Conservation (phyloP, 2,113 vertebrate genomes). For the Sturnus vulgaris region DNA sequence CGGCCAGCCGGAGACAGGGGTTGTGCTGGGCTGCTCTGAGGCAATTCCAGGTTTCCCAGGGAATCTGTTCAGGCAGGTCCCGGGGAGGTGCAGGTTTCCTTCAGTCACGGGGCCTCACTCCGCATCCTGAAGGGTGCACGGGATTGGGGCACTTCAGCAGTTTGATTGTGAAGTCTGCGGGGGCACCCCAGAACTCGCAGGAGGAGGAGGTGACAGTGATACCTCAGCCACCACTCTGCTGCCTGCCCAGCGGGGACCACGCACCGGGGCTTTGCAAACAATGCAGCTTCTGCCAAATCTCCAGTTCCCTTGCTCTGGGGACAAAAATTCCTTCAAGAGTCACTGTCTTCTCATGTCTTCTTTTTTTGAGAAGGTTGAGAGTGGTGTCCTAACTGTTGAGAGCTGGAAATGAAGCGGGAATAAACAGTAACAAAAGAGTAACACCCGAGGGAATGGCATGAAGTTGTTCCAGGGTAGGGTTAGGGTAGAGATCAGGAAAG, state of each 20-base stretch:
- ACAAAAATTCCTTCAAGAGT: neutral
- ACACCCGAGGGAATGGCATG: neutral
- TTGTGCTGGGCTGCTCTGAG: neutral
- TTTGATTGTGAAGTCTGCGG: neutral
- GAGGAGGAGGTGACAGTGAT: neutral
- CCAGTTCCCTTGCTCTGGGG: neutral
- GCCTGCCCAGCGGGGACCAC: neutral
- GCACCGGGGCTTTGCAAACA: accelerated
- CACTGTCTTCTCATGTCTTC: neutral
- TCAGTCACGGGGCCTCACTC: accelerated
- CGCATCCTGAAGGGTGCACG: neutral
- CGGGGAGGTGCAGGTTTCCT: neutral
- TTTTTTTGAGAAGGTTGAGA: neutral
- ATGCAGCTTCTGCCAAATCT: neutral
- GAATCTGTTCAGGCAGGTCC: neutral
- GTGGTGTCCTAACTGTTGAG: neutral
- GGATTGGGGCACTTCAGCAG: accelerated
- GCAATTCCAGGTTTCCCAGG: accelerated
- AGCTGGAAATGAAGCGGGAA: neutral
- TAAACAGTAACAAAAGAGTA: neutral
- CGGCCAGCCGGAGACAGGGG: neutral
- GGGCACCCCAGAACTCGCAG: neutral
- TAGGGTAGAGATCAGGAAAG: accelerated
- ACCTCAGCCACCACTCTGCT: accelerated
- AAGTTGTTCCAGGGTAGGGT: neutral